phyloP scores from a whole-genome alignment of 2,797 vertebrate genomes.

The Mormyrus hasselquistii region DNA sequence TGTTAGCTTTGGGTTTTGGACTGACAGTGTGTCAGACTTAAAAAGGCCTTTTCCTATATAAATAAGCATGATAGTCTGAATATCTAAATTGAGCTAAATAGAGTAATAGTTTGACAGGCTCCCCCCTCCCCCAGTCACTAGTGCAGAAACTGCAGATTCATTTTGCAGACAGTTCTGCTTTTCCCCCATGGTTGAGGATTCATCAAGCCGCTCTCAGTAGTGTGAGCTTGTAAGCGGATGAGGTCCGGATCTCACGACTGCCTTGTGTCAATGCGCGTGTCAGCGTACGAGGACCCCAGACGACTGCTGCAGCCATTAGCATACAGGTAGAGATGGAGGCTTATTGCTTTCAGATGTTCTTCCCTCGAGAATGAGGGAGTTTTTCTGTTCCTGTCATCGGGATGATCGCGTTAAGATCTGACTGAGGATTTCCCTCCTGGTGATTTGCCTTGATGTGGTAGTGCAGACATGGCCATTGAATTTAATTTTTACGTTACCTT shows the following conservation, averaged over 20 bases:
- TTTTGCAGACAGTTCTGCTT: not conserved
- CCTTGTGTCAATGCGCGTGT: not conserved
- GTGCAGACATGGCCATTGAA: not conserved
- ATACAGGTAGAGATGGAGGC: not conserved
- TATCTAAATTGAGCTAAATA: not conserved
- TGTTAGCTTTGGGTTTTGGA: not conserved
- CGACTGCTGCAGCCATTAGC: not conserved
- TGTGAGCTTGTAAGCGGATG: not conserved
- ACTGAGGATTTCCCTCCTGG: constrained; percentile 7
- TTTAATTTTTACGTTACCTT: not conserved
- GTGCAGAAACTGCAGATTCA: not conserved
- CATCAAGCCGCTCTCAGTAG: not conserved
- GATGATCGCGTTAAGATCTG: not conserved
- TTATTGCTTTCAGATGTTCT: constrained; percentile 1
- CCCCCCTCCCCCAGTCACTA: not conserved
- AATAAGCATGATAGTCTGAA: not conserved
- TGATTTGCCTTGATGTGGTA: constrained; percentile 19
- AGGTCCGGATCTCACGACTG: not conserved
- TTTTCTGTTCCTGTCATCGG: not conserved
- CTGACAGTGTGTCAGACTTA: not conserved
- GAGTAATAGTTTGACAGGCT: not conserved
- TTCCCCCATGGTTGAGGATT: not conserved
- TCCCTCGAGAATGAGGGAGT: not conserved
- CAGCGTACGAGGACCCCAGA: constrained; percentile 7
- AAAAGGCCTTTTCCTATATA: not conserved